A percentile compares a stretch with the other conserved stretches of the same genome.
Conservation (phyloP, 2,797 vertebrate genomes). For the Geotrypetes seraphini region DNA sequence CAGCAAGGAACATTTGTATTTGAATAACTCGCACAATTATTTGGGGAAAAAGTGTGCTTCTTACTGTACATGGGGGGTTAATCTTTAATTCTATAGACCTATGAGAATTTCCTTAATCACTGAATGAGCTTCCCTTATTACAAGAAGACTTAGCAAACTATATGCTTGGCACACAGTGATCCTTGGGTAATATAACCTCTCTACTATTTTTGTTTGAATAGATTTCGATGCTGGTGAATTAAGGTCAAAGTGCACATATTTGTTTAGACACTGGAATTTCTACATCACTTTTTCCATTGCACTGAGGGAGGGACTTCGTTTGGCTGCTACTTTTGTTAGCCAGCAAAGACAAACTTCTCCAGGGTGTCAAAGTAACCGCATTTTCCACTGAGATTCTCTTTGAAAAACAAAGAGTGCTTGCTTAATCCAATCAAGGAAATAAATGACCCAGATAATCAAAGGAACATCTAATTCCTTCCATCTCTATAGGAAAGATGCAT, state of each 20-base stretch:
- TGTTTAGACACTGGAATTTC: slow-evolving; percentile 71
- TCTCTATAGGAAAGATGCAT: too few relatives aligned
- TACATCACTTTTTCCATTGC: slow-evolving; percentile 82
- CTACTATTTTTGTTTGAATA: slow-evolving; percentile 66
- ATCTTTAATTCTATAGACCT: too few relatives aligned
- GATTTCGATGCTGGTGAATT: slow-evolving; percentile 51
- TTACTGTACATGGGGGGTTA: too few relatives aligned
- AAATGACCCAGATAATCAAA: too few relatives aligned
- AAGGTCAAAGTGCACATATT: slow-evolving; percentile 73
- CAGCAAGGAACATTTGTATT: too few relatives aligned
- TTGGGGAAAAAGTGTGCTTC: too few relatives aligned
- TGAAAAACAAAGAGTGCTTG: too few relatives aligned
- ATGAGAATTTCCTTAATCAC: not conserved
- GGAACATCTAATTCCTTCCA: too few relatives aligned
- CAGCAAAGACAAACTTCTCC: slow-evolving; percentile 26
- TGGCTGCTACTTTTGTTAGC: too few relatives aligned
- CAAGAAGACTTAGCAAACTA: slow-evolving; percentile 23
- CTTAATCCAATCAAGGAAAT: too few relatives aligned
- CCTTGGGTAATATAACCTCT: slow-evolving; percentile 33
- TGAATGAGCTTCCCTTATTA: slow-evolving; percentile 6
- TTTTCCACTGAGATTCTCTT: too few relatives aligned
- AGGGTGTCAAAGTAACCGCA: slow-evolving; percentile 1
- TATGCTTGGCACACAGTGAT: slow-evolving; percentile 12
- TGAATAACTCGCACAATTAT: too few relatives aligned
- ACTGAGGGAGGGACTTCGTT: slow-evolving; percentile 52